Base-by-base conservation (phyloP, 2,888 invertebrate species). In the Thecophora atra region DNA sequence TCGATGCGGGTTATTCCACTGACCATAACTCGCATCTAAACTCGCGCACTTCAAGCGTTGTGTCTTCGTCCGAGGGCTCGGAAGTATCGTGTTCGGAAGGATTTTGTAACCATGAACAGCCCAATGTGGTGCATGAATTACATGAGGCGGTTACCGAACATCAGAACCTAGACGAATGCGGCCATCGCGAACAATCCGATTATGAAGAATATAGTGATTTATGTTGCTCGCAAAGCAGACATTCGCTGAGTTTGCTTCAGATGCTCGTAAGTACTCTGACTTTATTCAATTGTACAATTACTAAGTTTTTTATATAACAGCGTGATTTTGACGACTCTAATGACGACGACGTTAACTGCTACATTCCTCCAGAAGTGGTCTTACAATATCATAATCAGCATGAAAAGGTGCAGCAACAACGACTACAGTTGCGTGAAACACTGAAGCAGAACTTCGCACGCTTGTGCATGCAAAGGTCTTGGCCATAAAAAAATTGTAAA, bases 11-110 rank as follows among this genome's bases (percentile, higher is more conserved):
- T 54, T 96, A 96, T 85, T 94, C 94, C 24, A 96, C 96, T 15
- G 96, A 94, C 77, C 84, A 84, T 26, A 80, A 83, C 58, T 85
- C 85, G 75, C 91, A 92, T 78, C 90, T 90, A 77, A 91, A 91
- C 47, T 89, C 90, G 73, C 89, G 91, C 56, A 92, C 92, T 67
- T 94, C 94, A 26, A 95, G 95, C 77, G 88, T 93, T 74, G 91
- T 92, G 78, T 95, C 94, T 83, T 94, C 95, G 4, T 94, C 95
- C 0, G 96, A 96, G 82, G 95, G 96, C 42, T 96, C 96, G 0
- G 96, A 96, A 83, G 91, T 96, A 70, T 95, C 94, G 0, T 97
- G 95, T 86, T 94, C 93, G 0, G 96, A 96, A 82, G 93, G 93
- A 56, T 93, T 94, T 83, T 96, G 96, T 86, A 94, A 93, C 83